Evolutionary conservation across 2,888 invertebrate genomes (phyloP), one percentile per base, ranked within the genome.

Genomic region (Latrodectus hesperus): DNA sequence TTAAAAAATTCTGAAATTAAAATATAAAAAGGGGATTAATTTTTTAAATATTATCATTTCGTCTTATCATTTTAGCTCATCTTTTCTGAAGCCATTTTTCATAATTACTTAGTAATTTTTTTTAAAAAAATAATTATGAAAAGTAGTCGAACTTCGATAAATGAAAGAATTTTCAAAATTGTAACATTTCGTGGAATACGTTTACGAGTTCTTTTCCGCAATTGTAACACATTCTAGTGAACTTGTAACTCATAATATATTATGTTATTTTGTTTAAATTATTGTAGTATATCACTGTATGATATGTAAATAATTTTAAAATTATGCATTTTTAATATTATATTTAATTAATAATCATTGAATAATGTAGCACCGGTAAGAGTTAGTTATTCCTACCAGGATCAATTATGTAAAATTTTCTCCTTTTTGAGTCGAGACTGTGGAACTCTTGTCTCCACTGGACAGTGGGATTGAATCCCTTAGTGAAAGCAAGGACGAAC

Each of bases 361-460:
- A 49, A 38, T 16, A 75, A 4, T 65, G 51, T 14, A 65, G 8
- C 12, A 38, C 4, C 6, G 2, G 38, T 6, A 38, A 38, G 38
- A 38, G 38, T 38, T 38, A 38, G 6, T 38, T 38, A 38, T 38
- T 38, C 5, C 6, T 80, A 86, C 85, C 73, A 51, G 80, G 80
- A 70, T 86, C 53, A 12, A 86, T 86, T 10, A 75, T 16, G 22
- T 65, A 75, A 10, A 80, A 38, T 14, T 71, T 38, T 10, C 51
- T 76, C 17, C 17, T 52, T 1, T 12, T 12, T 2, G 77, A 65
- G 0, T 82, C 12, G 4, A 17, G 65, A 9, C 49, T 9, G 55
- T 76, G 67, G 26, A 87, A 82, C 16, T 77, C 76, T 16, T 77
- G 76, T 12, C 22, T 22, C 87, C 87, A 87, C 51, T 76, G 55